Conservation (phyloP, 2,888 invertebrate species). For the Scaptomyza polygonia region DNA sequence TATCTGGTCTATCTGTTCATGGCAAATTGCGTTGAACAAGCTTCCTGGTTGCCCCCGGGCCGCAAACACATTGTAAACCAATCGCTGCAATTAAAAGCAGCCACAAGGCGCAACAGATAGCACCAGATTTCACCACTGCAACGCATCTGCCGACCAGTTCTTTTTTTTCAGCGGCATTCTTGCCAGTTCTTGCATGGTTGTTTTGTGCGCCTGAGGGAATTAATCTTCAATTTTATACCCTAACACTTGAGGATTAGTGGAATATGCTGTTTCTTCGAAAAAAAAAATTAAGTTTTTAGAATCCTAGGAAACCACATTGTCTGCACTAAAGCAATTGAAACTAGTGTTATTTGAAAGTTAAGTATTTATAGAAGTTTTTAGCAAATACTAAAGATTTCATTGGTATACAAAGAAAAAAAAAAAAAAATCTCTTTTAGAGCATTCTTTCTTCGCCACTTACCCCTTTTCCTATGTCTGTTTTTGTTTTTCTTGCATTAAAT, state of each 20-base stretch:
- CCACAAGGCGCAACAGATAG: constrained; percentile 50
- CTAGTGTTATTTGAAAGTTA: too few relatives aligned
- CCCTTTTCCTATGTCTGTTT: not conserved
- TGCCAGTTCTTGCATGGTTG: constrained; percentile 24
- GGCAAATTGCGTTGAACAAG: constrained; percentile 64
- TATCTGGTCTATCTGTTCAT: constrained; percentile 35
- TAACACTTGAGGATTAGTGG: constrained; percentile 16
- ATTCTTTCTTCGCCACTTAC: not conserved
- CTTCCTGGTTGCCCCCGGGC: constrained; percentile 66
- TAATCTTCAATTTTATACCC: constrained; percentile 42
- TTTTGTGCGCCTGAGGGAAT: constrained; percentile 32
- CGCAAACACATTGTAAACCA: constrained; percentile 63
- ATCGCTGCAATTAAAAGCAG: constrained; percentile 72
- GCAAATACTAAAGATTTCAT: too few relatives aligned
- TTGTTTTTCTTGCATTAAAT: constrained; percentile 30
- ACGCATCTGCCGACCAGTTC: constrained; percentile 58
- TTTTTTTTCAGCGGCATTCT: constrained; percentile 52
- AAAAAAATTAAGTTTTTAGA: too few relatives aligned
- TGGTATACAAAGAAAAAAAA: too few relatives aligned
- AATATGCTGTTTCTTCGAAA: not conserved
- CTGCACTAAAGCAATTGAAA: too few relatives aligned
- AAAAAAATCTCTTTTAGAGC: not conserved
- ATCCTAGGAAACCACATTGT: too few relatives aligned
- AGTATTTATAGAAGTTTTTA: too few relatives aligned
- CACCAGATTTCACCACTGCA: constrained; percentile 32